Evolutionary conservation across 1,140 invertebrate genomes (phyloP).

Genomic region (Cherax destructor): DNA sequence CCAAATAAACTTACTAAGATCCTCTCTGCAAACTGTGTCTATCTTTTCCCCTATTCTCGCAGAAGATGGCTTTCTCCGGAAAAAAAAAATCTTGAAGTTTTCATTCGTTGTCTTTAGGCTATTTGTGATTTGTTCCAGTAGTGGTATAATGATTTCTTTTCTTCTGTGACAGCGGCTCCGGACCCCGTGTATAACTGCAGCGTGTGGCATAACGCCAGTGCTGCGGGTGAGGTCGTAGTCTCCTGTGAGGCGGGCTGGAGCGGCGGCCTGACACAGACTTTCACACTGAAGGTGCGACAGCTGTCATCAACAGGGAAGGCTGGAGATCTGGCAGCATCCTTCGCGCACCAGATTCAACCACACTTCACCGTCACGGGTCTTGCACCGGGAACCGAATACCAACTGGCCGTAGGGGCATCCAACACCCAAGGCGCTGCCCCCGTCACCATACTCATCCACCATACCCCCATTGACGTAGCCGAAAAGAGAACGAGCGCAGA

Average conservation of each 20-base stretch:
- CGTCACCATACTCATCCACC: conserved; percentile 17
- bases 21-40: too few species aligned
- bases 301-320: not conserved
- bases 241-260: conserved; percentile 86
- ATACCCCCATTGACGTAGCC: conserved; percentile 80
- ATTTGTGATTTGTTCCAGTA: too few species aligned
- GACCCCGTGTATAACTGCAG: conserved; percentile 90
- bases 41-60: too few species aligned
- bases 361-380: conserved; percentile 82
- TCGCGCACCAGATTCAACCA: conserved; percentile 74
- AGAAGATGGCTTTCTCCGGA: too few species aligned
- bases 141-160: not conserved
- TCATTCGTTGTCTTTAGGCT: too few species aligned
- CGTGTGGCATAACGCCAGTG: conserved; percentile 85
- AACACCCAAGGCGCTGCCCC: conserved; percentile 80
- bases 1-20: too few species aligned
- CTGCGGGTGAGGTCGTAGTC: conserved; percentile 78
- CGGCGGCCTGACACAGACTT: conserved; percentile 88
- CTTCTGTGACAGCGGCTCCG: conserved; percentile 81
- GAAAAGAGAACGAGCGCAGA: conserved; percentile 80
- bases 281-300: conserved; percentile 81
- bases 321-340: conserved; percentile 1
- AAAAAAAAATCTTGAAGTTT: too few species aligned
- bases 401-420: conserved; percentile 82
- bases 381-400: conserved; percentile 82